phyloP scores from a whole-genome alignment of 23 tunicate genomes.

The Clavelina lepadiformis region DNA sequence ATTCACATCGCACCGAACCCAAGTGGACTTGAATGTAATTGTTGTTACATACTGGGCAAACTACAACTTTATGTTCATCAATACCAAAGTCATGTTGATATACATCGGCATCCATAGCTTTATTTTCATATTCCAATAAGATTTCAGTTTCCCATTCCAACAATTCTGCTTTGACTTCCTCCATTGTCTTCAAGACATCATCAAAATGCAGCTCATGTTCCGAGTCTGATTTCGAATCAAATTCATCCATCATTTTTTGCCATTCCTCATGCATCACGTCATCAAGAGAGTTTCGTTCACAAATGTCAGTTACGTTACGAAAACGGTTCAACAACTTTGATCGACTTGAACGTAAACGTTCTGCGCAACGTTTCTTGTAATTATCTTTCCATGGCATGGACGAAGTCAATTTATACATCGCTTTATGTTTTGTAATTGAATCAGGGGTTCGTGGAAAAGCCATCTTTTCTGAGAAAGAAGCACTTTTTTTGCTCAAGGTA shows the following conservation, averaged over 20 bases:
- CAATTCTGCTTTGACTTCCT: conserved; percentile 49
- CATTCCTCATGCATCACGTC: conserved; percentile 16
- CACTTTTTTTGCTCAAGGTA: too few species aligned
- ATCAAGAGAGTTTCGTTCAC: neutral
- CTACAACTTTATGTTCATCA: conserved; percentile 6
- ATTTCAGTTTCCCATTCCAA: conserved; percentile 54
- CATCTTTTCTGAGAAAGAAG: too few species aligned
- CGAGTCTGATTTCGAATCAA: neutral
- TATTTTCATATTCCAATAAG: conserved; percentile 28
- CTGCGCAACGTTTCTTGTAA: conserved; percentile 55
- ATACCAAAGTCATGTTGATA: conserved; percentile 2
- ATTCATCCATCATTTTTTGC: neutral
- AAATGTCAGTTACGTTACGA: conserved; percentile 21
- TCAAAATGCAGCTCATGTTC: conserved; percentile 20
- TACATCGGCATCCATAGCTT: conserved; percentile 3
- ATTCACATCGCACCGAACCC: conserved; percentile 14
- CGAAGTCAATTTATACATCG: conserved; percentile 50
- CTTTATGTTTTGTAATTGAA: conserved; percentile 28
- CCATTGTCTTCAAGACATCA: conserved; percentile 34
- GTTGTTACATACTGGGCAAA: conserved; percentile 37
- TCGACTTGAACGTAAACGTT: conserved; percentile 41
- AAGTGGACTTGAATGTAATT: conserved; percentile 6
- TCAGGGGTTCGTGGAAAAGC: neutral
- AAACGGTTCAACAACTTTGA: conserved; percentile 46
- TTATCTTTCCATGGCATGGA: conserved; percentile 56